phyloP scores from a whole-genome alignment of 1,140 invertebrate species.

The Oryzaephilus surinamensis region DNA sequence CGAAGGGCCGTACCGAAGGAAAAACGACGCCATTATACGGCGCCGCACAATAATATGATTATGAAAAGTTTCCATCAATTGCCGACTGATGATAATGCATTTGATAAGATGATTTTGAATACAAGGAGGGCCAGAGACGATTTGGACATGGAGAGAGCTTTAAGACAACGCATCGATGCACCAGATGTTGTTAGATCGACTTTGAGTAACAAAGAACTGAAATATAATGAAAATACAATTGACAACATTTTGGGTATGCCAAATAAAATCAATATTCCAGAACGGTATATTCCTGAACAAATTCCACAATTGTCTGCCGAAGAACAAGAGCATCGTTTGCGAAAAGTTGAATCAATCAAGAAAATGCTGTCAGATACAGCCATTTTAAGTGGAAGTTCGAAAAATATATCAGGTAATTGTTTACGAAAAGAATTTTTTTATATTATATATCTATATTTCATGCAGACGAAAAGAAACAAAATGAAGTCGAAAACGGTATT shows the following conservation, averaged over 20 bases:
- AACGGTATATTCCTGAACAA: constrained; percentile 82
- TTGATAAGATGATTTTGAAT: constrained; percentile 22
- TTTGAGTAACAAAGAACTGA: constrained; percentile 48
- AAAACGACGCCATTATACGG: constrained; percentile 77
- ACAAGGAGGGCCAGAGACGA: constrained; percentile 61
- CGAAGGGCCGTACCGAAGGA: constrained; percentile 59
- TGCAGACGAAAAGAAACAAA: constrained; percentile 20
- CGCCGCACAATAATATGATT: constrained; percentile 48
- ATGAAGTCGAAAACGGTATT: constrained; percentile 18
- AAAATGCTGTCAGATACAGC: constrained; percentile 74
- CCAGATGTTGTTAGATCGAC: constrained; percentile 78
- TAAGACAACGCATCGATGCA: constrained; percentile 58
- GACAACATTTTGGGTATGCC: constrained; percentile 75
- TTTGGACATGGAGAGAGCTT: constrained; percentile 71
- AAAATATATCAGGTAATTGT: constrained; percentile 29
- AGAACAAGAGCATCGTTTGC: constrained; percentile 66
- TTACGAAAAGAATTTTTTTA: not conserved
- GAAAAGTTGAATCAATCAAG: constrained; percentile 83
- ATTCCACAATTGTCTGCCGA: constrained; percentile 70
- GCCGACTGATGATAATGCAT: constrained; percentile 22
- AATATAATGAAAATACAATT: constrained; percentile 67
- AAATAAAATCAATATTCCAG: constrained; percentile 83
- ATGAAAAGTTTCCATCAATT: constrained; percentile 27
- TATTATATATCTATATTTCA: constrained; percentile 4
- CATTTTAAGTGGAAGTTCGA: constrained; percentile 31